Evolutionary conservation across 2,888 invertebrate species (phyloP), one percentile per base, ranked within the genome.

Genomic region (Watsonalla cultraria): DNA sequence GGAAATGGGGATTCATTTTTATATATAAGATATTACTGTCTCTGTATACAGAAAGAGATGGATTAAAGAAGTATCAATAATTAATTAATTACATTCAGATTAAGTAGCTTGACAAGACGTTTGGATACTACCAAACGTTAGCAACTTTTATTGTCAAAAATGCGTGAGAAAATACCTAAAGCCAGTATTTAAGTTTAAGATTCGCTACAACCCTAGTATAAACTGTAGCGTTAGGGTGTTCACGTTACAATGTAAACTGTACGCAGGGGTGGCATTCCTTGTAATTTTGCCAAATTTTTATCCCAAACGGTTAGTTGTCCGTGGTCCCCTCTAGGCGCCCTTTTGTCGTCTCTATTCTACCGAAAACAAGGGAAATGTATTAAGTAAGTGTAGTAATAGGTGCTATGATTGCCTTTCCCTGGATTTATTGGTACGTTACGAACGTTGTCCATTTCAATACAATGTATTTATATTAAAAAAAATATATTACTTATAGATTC

Each of bases 251-350:
- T 86, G 88, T 89, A 86, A 89, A 88, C 89, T 80, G 56, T 65
- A 60, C 66, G 64, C 68, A 75, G 77, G 90, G 89, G 87, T 83
- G 82, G 78, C 76, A 68, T 74, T 83, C 83, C 87, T 88, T 89
- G 90, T 90, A 90, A 90, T 90, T 87, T 88, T 74, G 80, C 79
- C 85, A 84, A 89, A 87, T 86, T 90, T 89, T 87, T 86, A 85
- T 82, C 86, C 89, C 80, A 74, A 74, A 77, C 76, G 80, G 78
- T 79, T 80, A 78, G 76, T 76, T 74, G 42, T 11, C 8, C 42
- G 7, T 37, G 68, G 72, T 70, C 76, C 76, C 76, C 76, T 67
- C 61, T 58, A 73, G 71, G 62, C 63, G 68, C 69, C 69, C 76
- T 78, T 80, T 82, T 80, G 81, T 77, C 71, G 74, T 72, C 71